These are phyloP conservation scores for Buphagus erythrorhynchus DNA, from an alignment of 2,797 vertebrate genomes.

Conservation along the genomic window DNA sequence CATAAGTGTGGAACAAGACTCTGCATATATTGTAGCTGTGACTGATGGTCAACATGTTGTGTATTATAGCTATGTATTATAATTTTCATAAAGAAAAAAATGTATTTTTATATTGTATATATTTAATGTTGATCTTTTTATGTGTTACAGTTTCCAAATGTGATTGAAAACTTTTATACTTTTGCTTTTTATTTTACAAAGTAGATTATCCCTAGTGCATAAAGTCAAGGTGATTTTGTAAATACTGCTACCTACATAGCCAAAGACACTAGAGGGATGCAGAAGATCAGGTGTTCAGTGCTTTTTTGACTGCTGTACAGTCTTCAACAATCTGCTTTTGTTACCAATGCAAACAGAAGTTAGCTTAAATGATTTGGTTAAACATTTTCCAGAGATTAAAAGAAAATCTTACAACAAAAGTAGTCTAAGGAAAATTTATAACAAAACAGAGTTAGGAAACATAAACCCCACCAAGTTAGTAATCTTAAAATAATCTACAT, in stretches of 20 bases:
- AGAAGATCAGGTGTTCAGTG: background rate
- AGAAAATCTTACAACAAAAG: background rate
- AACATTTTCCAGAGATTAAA: background rate
- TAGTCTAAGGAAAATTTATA: background rate
- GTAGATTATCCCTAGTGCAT: background rate
- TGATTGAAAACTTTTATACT: conserved; percentile 17
- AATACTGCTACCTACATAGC: background rate
- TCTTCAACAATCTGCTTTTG: background rate
- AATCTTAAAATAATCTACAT: background rate
- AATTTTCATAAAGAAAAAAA: conserved; percentile 39
- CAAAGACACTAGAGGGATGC: background rate
- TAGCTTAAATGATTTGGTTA: background rate
- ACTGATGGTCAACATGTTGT: background rate
- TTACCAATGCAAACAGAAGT: background rate
- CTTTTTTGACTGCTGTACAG: background rate
- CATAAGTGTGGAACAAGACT: conserved; percentile 42
- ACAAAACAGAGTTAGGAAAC: background rate
- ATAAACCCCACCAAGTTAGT: background rate
- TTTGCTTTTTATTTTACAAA: conserved; percentile 7
- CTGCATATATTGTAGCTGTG: background rate
- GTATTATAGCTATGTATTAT: conserved; percentile 28
- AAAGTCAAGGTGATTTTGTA: background rate
- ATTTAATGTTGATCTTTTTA: conserved; percentile 34
- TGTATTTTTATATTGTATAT: conserved; percentile 63
- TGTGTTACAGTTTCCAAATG: conserved; percentile 8